A percentile compares a stretch with the other conserved stretches of the same genome.
These are phyloP conservation scores for Cyprinus carpio DNA, from an alignment of 2,113 vertebrate genomes.

Conservation along the genomic window DNA sequence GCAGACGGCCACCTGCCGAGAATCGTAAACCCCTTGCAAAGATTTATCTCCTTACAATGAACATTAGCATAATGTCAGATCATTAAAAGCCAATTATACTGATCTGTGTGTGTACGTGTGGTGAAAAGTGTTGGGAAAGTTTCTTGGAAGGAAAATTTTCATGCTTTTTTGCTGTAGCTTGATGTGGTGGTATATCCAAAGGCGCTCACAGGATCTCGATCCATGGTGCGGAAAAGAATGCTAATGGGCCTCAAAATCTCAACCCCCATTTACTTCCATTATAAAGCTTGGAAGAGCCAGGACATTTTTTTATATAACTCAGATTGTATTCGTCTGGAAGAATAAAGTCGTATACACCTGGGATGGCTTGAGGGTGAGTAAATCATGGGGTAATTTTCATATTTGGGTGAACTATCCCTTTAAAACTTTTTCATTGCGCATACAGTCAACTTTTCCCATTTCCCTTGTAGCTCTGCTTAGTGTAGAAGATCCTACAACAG, in stretches of 20 bases:
- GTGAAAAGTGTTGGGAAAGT: constrained; percentile 45
- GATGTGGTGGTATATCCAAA: background rate
- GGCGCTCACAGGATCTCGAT: background rate
- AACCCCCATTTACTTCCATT: too few relatives aligned
- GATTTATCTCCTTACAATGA: constrained; percentile 82
- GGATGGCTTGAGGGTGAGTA: too few relatives aligned
- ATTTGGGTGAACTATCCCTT: background rate
- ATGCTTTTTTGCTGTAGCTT: background rate
- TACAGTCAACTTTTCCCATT: background rate
- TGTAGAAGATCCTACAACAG: constrained; percentile 13
- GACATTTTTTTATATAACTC: too few relatives aligned
- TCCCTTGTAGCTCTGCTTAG: background rate
- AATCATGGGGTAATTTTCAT: too few relatives aligned
- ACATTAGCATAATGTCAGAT: constrained; percentile 89
- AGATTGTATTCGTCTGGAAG: too few relatives aligned
- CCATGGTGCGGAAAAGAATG: background rate
- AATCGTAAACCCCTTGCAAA: constrained; percentile 70
- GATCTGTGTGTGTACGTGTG: constrained; percentile 60
- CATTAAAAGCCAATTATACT: constrained; percentile 91
- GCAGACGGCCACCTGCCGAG: constrained; percentile 78
- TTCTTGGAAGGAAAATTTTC: constrained; percentile 21
- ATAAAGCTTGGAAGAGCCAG: too few relatives aligned
- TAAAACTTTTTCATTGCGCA: background rate
- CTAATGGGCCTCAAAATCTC: background rate
- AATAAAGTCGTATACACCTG: too few relatives aligned